Evolutionary conservation across 2,797 vertebrate species (phyloP).

Genomic region (Spondyliosoma cantharus): DNA sequence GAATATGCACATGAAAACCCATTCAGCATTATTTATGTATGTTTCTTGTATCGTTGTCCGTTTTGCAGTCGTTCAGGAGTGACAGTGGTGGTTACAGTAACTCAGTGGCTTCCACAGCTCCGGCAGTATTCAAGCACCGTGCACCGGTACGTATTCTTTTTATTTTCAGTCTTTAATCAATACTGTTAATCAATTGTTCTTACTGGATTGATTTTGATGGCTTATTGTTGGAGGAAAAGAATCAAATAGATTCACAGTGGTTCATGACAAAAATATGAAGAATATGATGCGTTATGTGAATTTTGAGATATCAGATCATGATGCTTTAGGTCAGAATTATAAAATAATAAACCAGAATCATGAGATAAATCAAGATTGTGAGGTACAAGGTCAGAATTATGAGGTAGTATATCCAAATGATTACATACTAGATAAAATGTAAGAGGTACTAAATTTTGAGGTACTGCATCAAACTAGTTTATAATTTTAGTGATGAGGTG

Average conservation of each 20-base stretch:
- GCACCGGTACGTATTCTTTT: slow-evolving; percentile 62
- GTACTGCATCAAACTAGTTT: neutral
- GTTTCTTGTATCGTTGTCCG: slow-evolving; percentile 8
- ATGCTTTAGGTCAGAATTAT: too few relatives aligned
- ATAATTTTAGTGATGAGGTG: neutral
- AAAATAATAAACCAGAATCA: too few relatives aligned
- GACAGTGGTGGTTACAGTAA: slow-evolving; percentile 91
- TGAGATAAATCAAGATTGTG: too few relatives aligned
- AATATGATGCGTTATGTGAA: too few relatives aligned
- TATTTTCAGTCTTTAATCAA: neutral
- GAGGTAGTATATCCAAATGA: too few relatives aligned
- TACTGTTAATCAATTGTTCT: neutral
- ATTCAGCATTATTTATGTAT: neutral
- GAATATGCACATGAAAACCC: neutral
- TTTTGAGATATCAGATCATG: too few relatives aligned
- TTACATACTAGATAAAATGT: too few relatives aligned
- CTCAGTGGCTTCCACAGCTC: slow-evolving; percentile 79
- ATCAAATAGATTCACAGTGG: too few relatives aligned
- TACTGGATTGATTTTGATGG: neutral
- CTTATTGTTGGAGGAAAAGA: neutral
- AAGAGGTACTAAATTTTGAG: too few relatives aligned
- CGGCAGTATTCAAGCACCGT: slow-evolving; percentile 79
- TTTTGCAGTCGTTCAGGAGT: slow-evolving; percentile 78
- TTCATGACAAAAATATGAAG: neutral
- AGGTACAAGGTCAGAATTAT: too few relatives aligned